Evolutionary conservation across 2,888 invertebrate species (phyloP), one percentile per base, ranked within the genome.

Genomic region (Scaptomyza parva): DNA sequence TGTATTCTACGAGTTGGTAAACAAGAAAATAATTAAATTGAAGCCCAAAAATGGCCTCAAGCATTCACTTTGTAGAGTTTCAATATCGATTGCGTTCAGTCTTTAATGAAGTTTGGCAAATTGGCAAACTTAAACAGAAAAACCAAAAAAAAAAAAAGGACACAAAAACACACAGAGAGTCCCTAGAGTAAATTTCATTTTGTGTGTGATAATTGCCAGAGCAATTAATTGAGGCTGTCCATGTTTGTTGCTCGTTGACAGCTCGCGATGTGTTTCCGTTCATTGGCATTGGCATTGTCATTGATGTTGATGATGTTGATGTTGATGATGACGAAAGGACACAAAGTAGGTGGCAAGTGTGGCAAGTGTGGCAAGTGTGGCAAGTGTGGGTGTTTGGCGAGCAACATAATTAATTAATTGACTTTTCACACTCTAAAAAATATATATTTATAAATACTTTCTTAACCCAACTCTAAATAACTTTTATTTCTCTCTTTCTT

Each of bases 401-500:
- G 11, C 33, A 40, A 40, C 20, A 40, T 12, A 18, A 40, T 35
- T 43, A 9, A 22, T 17, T 37, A 37, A 37, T 17, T 17, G 37
- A 37, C 37, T 9, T 17, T 37, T 17, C 37, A 17, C 37, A 37
- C 37, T 37, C 37, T 17, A 17, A 33, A 33, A 28, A 30, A 30
- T 30, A 11, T 12, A 30, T 12, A 1, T 30, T 12, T 12, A 30
- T 4, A n/a, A n/a, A n/a, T n/a, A n/a, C n/a, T 12, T 30, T 26
- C 26, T 8, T 26, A 7, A n/a, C n/a, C 33, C 6, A 6, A n/a
- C n/a, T 33, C n/a, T 7, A 14, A 35, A 8, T 14, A 2, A 35
- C 1, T 11, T 39, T 48, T 30, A 51, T 4, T 48, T 30, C 53
- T 4, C n/a, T 6, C 14, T 47, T 60, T 50, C 51, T 53, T 53